Percentiles rank a stretch among this genome's conserved stretches.
phyloP scores from a whole-genome alignment of 2,797 vertebrate genomes.

The Sparidentex hasta region DNA sequence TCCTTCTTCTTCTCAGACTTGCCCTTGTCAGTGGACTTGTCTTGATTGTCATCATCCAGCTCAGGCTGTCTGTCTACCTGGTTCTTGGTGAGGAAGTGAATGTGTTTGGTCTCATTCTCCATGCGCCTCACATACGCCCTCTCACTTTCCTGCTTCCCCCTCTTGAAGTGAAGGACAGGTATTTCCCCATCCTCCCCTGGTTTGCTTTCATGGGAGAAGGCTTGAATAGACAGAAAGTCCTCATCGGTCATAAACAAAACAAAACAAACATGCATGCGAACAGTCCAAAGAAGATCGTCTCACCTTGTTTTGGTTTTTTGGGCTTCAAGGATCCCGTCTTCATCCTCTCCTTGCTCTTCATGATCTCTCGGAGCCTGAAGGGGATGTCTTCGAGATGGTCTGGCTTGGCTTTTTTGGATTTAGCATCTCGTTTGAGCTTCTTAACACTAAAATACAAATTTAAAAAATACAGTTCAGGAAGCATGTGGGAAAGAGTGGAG shows the following conservation, averaged over 20 bases:
- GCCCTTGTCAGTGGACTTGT: conserved; percentile 61
- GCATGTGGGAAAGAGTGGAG: neutral
- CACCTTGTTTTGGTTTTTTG: conserved; percentile 76
- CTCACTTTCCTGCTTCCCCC: conserved; percentile 82
- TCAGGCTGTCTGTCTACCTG: conserved; percentile 89
- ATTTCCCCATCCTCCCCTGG: conserved; percentile 69
- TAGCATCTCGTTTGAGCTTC: conserved; percentile 80
- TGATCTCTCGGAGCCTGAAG: conserved; percentile 93
- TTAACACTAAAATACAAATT: conserved; percentile 63
- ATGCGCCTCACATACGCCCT: conserved; percentile 88
- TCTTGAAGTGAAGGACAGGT: conserved; percentile 87
- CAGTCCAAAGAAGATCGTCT: neutral
- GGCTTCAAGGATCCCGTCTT: conserved; percentile 60
- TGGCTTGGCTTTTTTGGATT: conserved; percentile 79
- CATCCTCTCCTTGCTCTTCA: conserved; percentile 90
- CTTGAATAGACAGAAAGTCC: conserved; percentile 43
- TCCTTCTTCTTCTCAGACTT: conserved; percentile 89
- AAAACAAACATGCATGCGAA: no score
- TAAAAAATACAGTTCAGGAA: neutral
- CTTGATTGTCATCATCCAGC: conserved; percentile 77
- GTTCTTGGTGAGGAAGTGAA: conserved; percentile 91
- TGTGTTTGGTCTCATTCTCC: conserved; percentile 86
- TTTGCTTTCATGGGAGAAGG: conserved; percentile 40
- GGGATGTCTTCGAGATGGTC: conserved; percentile 92
- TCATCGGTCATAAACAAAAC: neutral